A percentile compares a stretch with the other conserved stretches of the same genome.
Evolutionary conservation across 2,888 invertebrate species (phyloP).

Genomic region (Drosophila antonietae): DNA sequence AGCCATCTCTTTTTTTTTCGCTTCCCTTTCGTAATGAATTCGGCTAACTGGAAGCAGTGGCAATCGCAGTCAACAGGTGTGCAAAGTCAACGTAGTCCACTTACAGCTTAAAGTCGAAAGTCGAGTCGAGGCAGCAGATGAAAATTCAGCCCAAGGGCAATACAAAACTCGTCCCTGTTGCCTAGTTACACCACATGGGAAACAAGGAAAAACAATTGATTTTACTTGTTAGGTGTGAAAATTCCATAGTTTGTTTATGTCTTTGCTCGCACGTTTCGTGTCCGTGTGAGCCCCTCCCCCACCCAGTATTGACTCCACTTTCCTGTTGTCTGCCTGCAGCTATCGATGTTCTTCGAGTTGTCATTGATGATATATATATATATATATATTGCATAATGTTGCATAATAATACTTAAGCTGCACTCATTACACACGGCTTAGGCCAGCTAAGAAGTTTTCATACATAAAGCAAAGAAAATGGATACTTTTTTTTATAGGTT

Average conservation of each 20-base stretch:
- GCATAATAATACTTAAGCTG: constrained; percentile 16
- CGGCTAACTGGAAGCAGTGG: constrained; percentile 49
- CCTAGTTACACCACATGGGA: constrained; percentile 40
- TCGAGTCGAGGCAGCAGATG: constrained; percentile 6
- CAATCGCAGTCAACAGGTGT: constrained; percentile 45
- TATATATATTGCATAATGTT: constrained; percentile 30
- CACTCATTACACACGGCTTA: constrained; percentile 32
- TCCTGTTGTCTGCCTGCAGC: background rate
- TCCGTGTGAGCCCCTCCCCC: constrained; percentile 23
- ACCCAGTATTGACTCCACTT: constrained; percentile 5
- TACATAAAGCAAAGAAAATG: background rate
- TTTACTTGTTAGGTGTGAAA: constrained; percentile 66
- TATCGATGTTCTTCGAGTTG: constrained; percentile 33
- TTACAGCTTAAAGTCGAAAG: background rate
- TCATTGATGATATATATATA: too few relatives aligned
- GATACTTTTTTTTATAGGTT: background rate
- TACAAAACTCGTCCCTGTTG: constrained; percentile 8
- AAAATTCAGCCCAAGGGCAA: background rate
- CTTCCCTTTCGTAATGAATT: constrained; percentile 56
- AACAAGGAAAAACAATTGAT: constrained; percentile 55
- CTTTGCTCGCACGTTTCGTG: constrained; percentile 37
- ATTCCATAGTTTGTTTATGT: constrained; percentile 48
- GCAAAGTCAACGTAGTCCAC: constrained; percentile 10
- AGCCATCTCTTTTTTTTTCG: background rate
- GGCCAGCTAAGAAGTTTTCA: constrained; percentile 6